Percentiles rank a stretch among this genome's conserved stretches.
These are phyloP conservation scores for Cheilosia impressa DNA, from an alignment of 2,888 invertebrate species.

Conservation along the genomic window DNA sequence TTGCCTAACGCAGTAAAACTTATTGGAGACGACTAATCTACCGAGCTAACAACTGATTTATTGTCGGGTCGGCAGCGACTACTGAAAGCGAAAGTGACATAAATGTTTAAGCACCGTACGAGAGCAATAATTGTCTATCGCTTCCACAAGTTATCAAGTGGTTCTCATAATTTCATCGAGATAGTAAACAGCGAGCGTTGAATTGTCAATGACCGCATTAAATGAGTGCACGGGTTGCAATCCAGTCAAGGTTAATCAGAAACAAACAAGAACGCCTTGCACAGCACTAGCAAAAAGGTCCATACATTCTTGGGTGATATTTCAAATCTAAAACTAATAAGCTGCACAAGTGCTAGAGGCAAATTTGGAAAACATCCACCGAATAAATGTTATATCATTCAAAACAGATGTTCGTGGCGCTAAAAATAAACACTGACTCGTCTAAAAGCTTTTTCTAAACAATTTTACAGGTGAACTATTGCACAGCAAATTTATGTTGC, in stretches of 20 bases:
- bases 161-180: not conserved
- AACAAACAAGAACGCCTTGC: not conserved
- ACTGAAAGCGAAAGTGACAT: not conserved
- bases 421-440: constrained; percentile 31
- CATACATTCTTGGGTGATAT: not conserved
- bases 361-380: constrained; percentile 1
- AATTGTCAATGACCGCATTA: constrained; percentile 14
- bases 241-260: constrained; percentile 10
- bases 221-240: not conserved
- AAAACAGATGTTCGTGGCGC: constrained; percentile 12
- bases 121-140: not conserved
- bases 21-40: not conserved
- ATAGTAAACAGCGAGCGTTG: not conserved
- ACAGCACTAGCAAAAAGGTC: not conserved
- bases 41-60: not conserved
- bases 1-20: not conserved
- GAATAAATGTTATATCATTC: constrained; percentile 1
- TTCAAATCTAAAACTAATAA: not conserved
- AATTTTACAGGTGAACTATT: not conserved
- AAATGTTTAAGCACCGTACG: not conserved
- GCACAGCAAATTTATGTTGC: not conserved
- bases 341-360: not conserved
- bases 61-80: not conserved
- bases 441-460: constrained; percentile 1
- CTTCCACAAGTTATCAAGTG: not conserved